Evolutionary conservation across 2,113 vertebrate genomes (phyloP).

Genomic region (Nothoprocta pentlandii): DNA sequence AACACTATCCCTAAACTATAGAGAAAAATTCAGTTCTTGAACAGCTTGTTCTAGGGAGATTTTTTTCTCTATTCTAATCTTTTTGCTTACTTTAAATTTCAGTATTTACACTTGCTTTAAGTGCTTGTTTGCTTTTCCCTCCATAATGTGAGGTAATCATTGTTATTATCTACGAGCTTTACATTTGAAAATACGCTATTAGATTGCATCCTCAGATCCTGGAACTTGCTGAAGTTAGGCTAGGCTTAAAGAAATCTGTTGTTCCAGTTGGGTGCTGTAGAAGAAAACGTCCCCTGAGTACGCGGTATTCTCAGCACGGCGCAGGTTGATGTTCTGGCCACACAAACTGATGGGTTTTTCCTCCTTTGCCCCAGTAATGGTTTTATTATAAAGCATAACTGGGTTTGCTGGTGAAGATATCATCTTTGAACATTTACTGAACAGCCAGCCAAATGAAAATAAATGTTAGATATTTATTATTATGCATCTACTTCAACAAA

Average conservation of each 20-base stretch:
- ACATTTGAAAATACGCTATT: not conserved
- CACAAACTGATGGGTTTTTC: not conserved
- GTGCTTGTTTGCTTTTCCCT: not conserved
- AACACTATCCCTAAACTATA: not conserved
- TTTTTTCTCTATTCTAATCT: not conserved
- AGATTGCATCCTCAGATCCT: not conserved
- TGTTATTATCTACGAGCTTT: not conserved
- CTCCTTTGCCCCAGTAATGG: not conserved
- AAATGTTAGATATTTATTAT: not conserved
- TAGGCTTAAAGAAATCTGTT: not conserved
- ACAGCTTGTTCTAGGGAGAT: not conserved
- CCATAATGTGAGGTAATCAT: not conserved
- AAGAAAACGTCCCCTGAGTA: not conserved
- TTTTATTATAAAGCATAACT: not conserved
- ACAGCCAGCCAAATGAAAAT: not conserved
- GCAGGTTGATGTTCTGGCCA: not conserved
- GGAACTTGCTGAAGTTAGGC: not conserved
- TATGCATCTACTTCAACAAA: not conserved
- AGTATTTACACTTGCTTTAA: not conserved
- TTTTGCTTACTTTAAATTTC: not conserved
- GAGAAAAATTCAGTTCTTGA: not conserved
- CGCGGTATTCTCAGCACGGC: not conserved
- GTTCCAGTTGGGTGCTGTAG: not conserved
- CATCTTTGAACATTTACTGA: not conserved
- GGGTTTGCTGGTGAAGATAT: not conserved